Evolutionary conservation across 2,888 invertebrate genomes (phyloP).

Genomic region (Cephus sareptanus): DNA sequence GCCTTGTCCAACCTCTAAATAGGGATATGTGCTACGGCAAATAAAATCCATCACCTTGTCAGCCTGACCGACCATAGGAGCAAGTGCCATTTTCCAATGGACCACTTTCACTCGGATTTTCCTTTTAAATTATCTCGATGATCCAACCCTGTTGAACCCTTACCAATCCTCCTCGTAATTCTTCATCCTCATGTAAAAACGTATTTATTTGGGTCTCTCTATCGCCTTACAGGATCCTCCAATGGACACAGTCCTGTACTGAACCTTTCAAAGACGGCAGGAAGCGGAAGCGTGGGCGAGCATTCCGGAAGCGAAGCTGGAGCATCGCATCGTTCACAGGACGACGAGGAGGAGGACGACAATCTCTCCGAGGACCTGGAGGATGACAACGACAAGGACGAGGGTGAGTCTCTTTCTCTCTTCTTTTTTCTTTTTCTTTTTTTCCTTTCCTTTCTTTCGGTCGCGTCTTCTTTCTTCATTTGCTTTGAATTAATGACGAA

Average conservation of each 20-base stretch:
- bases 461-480: no score
- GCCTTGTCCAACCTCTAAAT: conserved; percentile 39
- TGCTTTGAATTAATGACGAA: no score
- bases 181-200: no score
- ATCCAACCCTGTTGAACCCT: no score
- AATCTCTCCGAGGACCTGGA: conserved; percentile 89
- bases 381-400: conserved; percentile 85
- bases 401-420: conserved; percentile 70
- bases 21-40: conserved; percentile 47
- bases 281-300: conserved; percentile 78
- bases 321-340: conserved; percentile 73
- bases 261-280: conserved; percentile 90
- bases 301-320: conserved; percentile 75
- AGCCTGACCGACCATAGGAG: conserved; percentile 21
- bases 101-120: no score
- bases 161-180: no score
- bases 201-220: no score
- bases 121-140: no score
- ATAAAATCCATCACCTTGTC: conserved; percentile 63
- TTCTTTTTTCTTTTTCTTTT: background rate
- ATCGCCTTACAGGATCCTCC: conserved; percentile 75
- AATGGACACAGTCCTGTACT: conserved; percentile 92
- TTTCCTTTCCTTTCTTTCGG: background rate
- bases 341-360: conserved; percentile 88
- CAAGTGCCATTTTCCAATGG: no score